Conservation (phyloP, 2,797 vertebrate genomes). For the Pelobates cultripes region DNA sequence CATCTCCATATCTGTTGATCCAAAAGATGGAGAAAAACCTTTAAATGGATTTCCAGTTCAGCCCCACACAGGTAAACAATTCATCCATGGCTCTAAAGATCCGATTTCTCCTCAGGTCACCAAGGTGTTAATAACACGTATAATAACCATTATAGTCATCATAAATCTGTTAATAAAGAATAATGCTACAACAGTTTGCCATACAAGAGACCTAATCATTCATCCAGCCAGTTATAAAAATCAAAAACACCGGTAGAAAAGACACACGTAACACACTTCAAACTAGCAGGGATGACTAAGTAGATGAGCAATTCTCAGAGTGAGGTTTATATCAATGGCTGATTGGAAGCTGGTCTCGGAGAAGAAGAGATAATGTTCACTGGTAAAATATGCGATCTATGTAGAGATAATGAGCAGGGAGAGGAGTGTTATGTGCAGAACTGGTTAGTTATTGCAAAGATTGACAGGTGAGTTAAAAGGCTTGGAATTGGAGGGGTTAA, state of each 20-base stretch:
- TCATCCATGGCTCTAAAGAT: no score
- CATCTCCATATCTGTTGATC: no score
- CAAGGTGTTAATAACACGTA: no score
- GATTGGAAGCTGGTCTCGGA: background rate
- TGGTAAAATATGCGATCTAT: conserved; percentile 41
- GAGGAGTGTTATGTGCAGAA: conserved; percentile 8
- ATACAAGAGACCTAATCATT: no score
- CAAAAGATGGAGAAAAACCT: no score
- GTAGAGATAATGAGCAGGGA: conserved; percentile 26
- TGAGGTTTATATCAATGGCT: conserved; percentile 21
- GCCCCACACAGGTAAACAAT: no score
- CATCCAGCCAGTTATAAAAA: no score
- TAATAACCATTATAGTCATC: no score
- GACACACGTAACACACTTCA: background rate
- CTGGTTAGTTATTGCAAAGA: background rate
- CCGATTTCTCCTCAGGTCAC: no score
- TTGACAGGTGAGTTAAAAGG: background rate
- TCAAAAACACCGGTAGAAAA: background rate
- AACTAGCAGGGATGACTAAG: conserved; percentile 2
- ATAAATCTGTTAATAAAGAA: no score
- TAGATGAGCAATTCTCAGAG: conserved; percentile 21
- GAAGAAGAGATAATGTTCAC: background rate
- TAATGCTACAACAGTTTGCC: no score
- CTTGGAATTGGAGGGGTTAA: background rate
- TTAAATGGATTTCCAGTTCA: no score